Percentiles rank a stretch among this genome's conserved stretches.
phyloP scores from a whole-genome alignment of 2,797 vertebrate genomes.

The Lycodopsis pacificus region DNA sequence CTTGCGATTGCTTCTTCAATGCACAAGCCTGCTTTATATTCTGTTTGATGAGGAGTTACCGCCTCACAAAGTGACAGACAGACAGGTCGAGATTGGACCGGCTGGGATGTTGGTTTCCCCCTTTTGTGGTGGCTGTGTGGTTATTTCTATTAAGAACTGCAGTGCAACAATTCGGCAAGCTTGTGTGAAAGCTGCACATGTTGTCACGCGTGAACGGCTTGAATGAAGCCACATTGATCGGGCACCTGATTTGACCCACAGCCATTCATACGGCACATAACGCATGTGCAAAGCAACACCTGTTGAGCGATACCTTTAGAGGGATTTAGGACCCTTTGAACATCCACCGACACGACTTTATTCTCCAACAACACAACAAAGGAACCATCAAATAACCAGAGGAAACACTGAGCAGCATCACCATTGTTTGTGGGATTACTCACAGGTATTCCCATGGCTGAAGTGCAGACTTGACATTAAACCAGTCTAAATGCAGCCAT shows the following conservation, averaged over 20 bases:
- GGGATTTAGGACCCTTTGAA: slow-evolving; percentile 5
- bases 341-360: slow-evolving; percentile 1
- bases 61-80: slow-evolving; percentile 15
- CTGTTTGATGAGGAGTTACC: slow-evolving; percentile 18
- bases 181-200: neutral
- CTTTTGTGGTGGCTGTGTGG: slow-evolving; percentile 6
- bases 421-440: neutral
- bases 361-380: slow-evolving; percentile 35
- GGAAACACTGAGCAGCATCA: slow-evolving; percentile 30
- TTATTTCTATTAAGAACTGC: slow-evolving; percentile 8
- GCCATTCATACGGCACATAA: neutral
- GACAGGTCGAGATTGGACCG: neutral
- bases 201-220: neutral
- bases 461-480: slow-evolving; percentile 9
- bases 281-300: slow-evolving; percentile 11
- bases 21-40: neutral
- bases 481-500: neutral
- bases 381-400: slow-evolving; percentile 48
- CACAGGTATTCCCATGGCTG: neutral
- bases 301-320: neutral
- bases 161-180: slow-evolving; percentile 5
- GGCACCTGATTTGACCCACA: slow-evolving; percentile 2
- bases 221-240: slow-evolving; percentile 6
- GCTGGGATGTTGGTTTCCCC: neutral
- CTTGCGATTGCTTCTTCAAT: slow-evolving; percentile 5